Base-by-base conservation (phyloP, 2,888 invertebrate species). In the Brachypterus glaber region DNA sequence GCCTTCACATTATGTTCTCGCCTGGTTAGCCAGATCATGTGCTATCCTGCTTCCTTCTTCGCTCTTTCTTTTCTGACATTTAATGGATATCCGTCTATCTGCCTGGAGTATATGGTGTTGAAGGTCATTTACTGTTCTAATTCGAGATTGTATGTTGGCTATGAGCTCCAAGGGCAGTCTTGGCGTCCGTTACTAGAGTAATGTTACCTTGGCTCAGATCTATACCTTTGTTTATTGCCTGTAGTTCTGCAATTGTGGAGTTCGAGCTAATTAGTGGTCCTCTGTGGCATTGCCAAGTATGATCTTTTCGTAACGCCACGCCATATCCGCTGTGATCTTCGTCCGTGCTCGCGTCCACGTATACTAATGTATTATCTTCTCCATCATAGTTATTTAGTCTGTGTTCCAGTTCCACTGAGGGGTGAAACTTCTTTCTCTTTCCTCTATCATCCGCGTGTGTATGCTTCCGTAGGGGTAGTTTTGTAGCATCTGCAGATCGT, bases 401-500 rank as follows among this genome's bases (percentile, higher is more conserved):
- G 8, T 29, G 21, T 27, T 33, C 21, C 13, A 7, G 18, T 12
- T 12, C 11, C 17, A 3, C 30, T 27, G 30, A 18, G 26, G 9
- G 21, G 21, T 21, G 5, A 21, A 9, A 5, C 21, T 7, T 21
- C 7, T 9, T 9, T 21, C 21, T 21, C 21, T 21, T 21, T 9
- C 9, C 21, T 21, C 21, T 9, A 9, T 9, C 21, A 21, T 9
- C 21, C 9, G 7, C 7, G 9, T 21, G 21, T 21, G 21, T 21
- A 21, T 7, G 44, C 36, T 16, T 15, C 35, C 8, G 37, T 42
- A 4, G 42, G 35, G n/a, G 42, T 34, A 4, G 48, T 49, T 21
- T 37, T 30, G 35, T 49, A 51, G 8, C 46, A 41, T 18, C 38
- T 41, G 4, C 44, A 36, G 3, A 48, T 37, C 5, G 31, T 35